Base-by-base conservation (phyloP, 2,888 invertebrate genomes). In the Seira musarum region DNA sequence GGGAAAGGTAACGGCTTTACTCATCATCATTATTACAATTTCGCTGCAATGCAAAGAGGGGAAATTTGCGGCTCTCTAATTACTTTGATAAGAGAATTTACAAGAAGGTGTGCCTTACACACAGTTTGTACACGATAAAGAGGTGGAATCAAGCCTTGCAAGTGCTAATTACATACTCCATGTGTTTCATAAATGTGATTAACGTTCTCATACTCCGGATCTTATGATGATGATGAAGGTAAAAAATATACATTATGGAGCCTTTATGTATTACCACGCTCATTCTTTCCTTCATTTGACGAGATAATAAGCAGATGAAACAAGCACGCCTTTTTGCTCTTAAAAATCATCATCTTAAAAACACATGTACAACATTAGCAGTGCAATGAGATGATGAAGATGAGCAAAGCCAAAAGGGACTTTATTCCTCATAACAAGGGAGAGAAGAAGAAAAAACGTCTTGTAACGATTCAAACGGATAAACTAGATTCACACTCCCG, bases 131-230 rank as follows among this genome's bases (percentile, higher is more conserved):
- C 57, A 57, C 17, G 57, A 57, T 57, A 57, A 57, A 57, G 22
- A 65, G 53, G 17, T 2, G 79, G 82, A 76, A 61, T 76, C 70
- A 83, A 79, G 65, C 81, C 83, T 77, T 82, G 68, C 76, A 83
- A 83, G 82, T 84, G 84, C 85, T 85, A 85, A 85, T 85, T 84
- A 85, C 83, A 81, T 77, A 82, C 82, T 85, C 81, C 82, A 82
- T 83, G 82, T 83, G 79, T 84, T 85, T 85, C 84, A 84, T 80
- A 83, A 83, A 84, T 85, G 84, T 85, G 84, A 85, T 85, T 83
- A 85, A 84, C 83, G 83, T 82, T 83, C 78, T 83, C 76, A 77
- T 76, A 71, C 19, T 53, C 72, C n/a, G 57, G 17, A 57, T 57
- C 57, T 57, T 57, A 57, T 40, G 13, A 40, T n/a, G n/a, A n/a